Evolutionary conservation across 2,797 vertebrate genomes (phyloP).

Genomic region (Enoplosus armatus): DNA sequence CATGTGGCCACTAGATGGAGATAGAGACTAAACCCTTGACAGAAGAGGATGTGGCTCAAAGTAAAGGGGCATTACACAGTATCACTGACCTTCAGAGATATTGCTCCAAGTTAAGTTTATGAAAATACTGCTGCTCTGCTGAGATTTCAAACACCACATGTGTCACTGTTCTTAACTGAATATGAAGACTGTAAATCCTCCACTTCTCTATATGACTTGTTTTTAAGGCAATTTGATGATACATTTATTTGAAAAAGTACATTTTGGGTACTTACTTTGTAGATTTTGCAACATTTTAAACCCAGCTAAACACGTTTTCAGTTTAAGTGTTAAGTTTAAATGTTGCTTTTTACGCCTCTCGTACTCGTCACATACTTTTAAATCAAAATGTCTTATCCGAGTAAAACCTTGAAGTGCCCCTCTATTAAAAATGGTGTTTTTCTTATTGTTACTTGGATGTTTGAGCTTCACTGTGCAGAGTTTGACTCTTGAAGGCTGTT

Average conservation of each 20-base stretch:
- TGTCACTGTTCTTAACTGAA: too few species aligned
- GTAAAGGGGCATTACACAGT: neutral
- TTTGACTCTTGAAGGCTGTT: neutral
- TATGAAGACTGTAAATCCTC: too few species aligned
- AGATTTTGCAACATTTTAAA: neutral
- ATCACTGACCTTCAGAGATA: neutral
- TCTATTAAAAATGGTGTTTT: neutral
- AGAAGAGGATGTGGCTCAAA: neutral
- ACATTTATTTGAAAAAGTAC: neutral
- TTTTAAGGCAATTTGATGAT: neutral
- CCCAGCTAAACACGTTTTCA: too few species aligned
- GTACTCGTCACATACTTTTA: neutral
- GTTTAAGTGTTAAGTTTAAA: too few species aligned
- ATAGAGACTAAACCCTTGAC: slow-evolving; percentile 24
- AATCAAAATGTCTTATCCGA: neutral
- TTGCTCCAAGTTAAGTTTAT: neutral
- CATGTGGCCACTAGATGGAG: slow-evolving; percentile 73
- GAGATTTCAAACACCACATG: neutral
- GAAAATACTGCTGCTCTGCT: neutral
- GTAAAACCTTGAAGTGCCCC: neutral
- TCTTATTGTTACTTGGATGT: neutral
- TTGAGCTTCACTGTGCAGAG: too few species aligned
- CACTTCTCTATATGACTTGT: neutral
- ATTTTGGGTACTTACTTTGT: neutral
- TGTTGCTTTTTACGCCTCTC: neutral